Percentiles rank a stretch among this genome's conserved stretches.
phyloP scores from a whole-genome alignment of 2,888 invertebrate genomes.

The Eucriotettix oculatus region DNA sequence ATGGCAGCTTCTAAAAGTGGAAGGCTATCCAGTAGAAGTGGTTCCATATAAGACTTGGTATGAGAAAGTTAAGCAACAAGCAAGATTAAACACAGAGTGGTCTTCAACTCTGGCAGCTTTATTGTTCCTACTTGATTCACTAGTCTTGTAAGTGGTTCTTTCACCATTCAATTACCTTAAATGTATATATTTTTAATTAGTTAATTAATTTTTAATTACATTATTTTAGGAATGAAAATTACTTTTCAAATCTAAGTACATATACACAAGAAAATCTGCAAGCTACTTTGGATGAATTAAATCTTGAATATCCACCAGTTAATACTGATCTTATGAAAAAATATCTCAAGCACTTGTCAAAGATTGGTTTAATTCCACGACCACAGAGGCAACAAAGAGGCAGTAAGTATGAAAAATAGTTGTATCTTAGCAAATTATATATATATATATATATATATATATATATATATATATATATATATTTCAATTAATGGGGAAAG shows the following conservation, averaged over 20 bases:
- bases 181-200: neutral
- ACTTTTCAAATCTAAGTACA: slow-evolving; percentile 8
- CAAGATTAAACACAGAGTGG: neutral
- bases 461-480: too few relatives aligned
- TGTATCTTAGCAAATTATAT: neutral
- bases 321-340: slow-evolving; percentile 9
- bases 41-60: slow-evolving; percentile 15
- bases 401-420: slow-evolving; percentile 3
- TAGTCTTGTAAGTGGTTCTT: slow-evolving; percentile 5
- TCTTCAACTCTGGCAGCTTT: slow-evolving; percentile 1
- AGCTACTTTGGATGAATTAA: slow-evolving; percentile 3
- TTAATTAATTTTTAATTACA: neutral
- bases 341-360: slow-evolving; percentile 12
- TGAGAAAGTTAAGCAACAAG: slow-evolving; percentile 7
- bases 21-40: slow-evolving; percentile 13
- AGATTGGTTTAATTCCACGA: slow-evolving; percentile 5
- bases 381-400: slow-evolving; percentile 5
- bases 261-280: slow-evolving; percentile 10
- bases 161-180: neutral
- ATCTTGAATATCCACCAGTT: slow-evolving; percentile 12
- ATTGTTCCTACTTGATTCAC: slow-evolving; percentile 8
- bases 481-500: too few relatives aligned
- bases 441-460: too few relatives aligned
- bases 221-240: slow-evolving; percentile 8
- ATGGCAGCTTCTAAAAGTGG: slow-evolving; percentile 14